Base-by-base conservation (phyloP, 2,113 vertebrate species). In the Boulengerochromis microlepis region DNA sequence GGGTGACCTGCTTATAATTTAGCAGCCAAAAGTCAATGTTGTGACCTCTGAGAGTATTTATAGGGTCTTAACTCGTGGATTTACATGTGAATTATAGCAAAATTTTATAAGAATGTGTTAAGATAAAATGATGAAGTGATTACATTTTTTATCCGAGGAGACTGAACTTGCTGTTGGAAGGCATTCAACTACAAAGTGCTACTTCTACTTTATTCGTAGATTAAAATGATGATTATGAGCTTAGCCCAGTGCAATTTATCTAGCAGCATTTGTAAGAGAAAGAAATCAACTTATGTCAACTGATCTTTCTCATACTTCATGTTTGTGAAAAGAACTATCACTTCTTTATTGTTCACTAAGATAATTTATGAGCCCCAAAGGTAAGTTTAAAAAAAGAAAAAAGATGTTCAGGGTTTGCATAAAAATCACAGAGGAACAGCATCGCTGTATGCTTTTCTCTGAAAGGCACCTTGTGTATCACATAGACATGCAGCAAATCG, bases 401-500 rank as follows among this genome's bases (percentile, higher is more conserved):
- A 22, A 45, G 29, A 22, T 66, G 10, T 52, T 11, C 71, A 50
- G 42, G 16, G 24, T 76, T 31, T 76, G 16, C 74, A 78, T 50
- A 78, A 50, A 78, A 78, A 76, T 19, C 42, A 78, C 42, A 50
- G 26, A 19, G 42, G 7, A 31, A 31, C 26, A 78, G 29, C 10
- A 78, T 52, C 7, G 13, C 26, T n/a, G 10, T 33, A 9, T 78
- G 24, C 26, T 78, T 15, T 38, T 11, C n/a, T 56, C 26, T 81
- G 29, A 91, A 87, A 91, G 66, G 50, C 71, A 80, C 35, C 80
- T 74, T 86, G n/a, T 56, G 31, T 31, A 82, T 90, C 87, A 81
- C 31, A 86, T 71, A 74, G 53, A 80, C 74, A 85, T 45, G 81
- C 85, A 78, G 88, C 82, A 89, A 90, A 91, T 89, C 40, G 18